Percentiles rank a stretch among this genome's conserved stretches.
phyloP scores from a whole-genome alignment of 2,888 invertebrate species.

The Ectemnius lituratus region DNA sequence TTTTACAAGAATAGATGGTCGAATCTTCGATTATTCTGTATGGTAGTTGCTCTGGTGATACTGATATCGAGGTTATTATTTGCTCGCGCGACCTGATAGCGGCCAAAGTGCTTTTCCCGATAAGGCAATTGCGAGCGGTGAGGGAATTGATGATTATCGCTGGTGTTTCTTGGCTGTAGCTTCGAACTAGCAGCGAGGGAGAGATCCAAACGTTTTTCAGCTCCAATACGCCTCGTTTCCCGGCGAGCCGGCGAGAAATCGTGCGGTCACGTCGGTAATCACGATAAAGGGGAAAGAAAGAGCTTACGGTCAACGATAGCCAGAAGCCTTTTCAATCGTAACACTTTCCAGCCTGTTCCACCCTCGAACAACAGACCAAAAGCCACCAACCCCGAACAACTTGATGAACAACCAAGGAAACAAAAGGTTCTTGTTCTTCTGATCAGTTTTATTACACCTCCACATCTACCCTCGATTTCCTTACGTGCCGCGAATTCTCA shows the following conservation, averaged over 20 bases:
- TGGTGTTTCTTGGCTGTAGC: background rate
- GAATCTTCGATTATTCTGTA: too few relatives aligned
- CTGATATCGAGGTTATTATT: too few relatives aligned
- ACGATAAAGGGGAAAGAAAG: constrained; percentile 20
- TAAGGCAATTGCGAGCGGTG: constrained; percentile 16
- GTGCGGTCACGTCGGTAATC: constrained; percentile 42
- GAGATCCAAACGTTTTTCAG: constrained; percentile 1
- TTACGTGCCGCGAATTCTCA: background rate
- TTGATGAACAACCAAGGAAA: constrained; percentile 29
- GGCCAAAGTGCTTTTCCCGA: background rate
- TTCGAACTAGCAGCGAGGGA: background rate
- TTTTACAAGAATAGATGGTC: too few relatives aligned
- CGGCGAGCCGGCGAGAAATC: constrained; percentile 19
- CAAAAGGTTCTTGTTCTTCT: background rate
- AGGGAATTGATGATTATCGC: constrained; percentile 27
- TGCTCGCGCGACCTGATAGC: too few relatives aligned
- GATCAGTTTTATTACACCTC: background rate
- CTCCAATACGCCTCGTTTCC: constrained; percentile 9
- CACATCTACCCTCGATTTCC: background rate
- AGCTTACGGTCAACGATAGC: constrained; percentile 42
- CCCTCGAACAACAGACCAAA: constrained; percentile 29
- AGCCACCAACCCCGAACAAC: constrained; percentile 17
- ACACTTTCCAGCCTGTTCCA: constrained; percentile 22
- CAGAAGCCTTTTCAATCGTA: constrained; percentile 32
- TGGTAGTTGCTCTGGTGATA: too few relatives aligned